Evolutionary conservation across 2,888 invertebrate species (phyloP).

Genomic region (Parochlus steinenii): DNA sequence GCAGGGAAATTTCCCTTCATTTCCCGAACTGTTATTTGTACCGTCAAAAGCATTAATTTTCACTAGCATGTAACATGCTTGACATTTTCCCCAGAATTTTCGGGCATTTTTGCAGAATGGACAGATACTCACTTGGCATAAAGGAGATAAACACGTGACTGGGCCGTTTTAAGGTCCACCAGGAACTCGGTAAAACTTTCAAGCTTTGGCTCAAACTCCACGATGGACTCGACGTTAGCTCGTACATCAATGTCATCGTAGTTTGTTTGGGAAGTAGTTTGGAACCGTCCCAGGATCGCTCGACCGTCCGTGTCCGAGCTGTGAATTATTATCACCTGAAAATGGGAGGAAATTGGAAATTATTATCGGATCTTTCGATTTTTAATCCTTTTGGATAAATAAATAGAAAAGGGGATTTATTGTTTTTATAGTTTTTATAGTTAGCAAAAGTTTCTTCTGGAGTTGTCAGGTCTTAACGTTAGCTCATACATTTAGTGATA

Average conservation of each 20-base stretch:
- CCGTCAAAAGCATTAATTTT: no score
- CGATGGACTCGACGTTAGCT: slow-evolving; percentile 80
- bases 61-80: no score
- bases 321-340: slow-evolving; percentile 74
- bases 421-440: no score
- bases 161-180: slow-evolving; percentile 63
- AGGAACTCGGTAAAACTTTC: slow-evolving; percentile 70
- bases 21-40: no score
- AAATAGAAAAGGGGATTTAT: slow-evolving; percentile 2
- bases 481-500: no score
- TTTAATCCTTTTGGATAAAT: no score
- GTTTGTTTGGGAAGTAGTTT: slow-evolving; percentile 80
- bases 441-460: no score
- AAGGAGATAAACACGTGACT: slow-evolving; percentile 80
- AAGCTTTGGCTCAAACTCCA: slow-evolving; percentile 83
- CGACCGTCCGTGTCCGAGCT: slow-evolving; percentile 92
- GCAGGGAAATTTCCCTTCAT: no score
- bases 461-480: no score
- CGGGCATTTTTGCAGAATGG: no score
- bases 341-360: slow-evolving; percentile 5
- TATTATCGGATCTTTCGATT: no score
- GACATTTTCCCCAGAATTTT: no score
- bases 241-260: slow-evolving; percentile 87
- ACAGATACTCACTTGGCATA: slow-evolving; percentile 75
- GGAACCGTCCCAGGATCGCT: slow-evolving; percentile 81